Evolutionary conservation across 2,113 vertebrate species (phyloP).

Genomic region (Neoarius graeffei): DNA sequence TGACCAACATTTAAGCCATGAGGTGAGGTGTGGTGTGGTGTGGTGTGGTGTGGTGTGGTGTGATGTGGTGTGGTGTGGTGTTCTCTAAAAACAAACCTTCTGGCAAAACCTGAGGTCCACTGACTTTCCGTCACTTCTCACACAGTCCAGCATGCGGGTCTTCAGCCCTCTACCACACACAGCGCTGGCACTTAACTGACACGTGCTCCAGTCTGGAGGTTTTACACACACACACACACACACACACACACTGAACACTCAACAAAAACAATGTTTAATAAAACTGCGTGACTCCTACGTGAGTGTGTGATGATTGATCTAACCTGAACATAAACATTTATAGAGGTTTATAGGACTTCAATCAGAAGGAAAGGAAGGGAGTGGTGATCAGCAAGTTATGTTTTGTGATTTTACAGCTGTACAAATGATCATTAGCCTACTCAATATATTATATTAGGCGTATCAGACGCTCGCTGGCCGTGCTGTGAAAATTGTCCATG

Average conservation of each 20-base stretch:
- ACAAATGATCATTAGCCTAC: neutral
- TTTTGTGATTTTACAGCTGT: neutral
- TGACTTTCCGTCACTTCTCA: slow-evolving; percentile 93
- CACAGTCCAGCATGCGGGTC: slow-evolving; percentile 95
- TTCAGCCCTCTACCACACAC: slow-evolving; percentile 92
- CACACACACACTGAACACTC: neutral
- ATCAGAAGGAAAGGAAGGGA: no score
- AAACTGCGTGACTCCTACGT: neutral
- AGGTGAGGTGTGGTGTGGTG: neutral
- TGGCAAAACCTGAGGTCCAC: slow-evolving; percentile 91
- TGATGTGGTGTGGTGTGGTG: neutral
- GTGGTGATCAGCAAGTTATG: no score
- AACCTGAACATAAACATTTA: no score
- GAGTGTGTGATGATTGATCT: no score
- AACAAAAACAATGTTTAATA: neutral
- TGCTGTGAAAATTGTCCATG: no score
- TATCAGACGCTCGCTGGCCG: no score
- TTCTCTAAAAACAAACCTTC: slow-evolving; percentile 77
- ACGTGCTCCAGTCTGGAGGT: slow-evolving; percentile 93
- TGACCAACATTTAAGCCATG: neutral
- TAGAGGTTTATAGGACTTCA: no score
- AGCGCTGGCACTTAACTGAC: slow-evolving; percentile 91
- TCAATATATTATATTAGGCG: no score
- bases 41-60: no score
- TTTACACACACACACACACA: neutral